Conservation (phyloP, 2,797 vertebrate species). For the Nyctibius grandis region DNA sequence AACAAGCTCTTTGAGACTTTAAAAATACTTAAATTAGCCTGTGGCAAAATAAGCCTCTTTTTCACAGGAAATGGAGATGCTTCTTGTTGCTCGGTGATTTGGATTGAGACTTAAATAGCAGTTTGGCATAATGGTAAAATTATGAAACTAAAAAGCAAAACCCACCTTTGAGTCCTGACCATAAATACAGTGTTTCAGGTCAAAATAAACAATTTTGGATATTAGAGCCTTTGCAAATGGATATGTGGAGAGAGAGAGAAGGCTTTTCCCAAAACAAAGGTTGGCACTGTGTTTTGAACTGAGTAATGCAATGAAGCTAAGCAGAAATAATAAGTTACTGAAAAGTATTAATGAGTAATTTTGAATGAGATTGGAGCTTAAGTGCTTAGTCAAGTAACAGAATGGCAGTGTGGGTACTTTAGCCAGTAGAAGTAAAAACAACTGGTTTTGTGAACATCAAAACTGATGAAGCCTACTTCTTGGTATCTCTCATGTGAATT, state of each 20-base stretch:
- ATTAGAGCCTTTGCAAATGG: background rate
- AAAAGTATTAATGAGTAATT: background rate
- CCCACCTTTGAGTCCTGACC: background rate
- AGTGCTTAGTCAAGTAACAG: background rate
- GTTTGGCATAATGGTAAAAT: background rate
- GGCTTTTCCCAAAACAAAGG: background rate
- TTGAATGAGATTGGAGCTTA: background rate
- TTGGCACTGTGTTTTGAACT: background rate
- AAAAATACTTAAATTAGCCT: background rate
- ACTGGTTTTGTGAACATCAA: background rate
- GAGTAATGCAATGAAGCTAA: background rate
- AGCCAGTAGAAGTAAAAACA: background rate
- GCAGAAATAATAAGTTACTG: background rate
- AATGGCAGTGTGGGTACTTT: background rate
- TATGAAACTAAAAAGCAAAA: background rate
- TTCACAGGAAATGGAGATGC: background rate
- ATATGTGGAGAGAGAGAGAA: background rate
- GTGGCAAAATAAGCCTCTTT: background rate
- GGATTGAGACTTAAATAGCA: background rate
- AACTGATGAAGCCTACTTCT: background rate
- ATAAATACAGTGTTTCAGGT: background rate
- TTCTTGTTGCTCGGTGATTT: accelerated
- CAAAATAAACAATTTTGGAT: background rate
- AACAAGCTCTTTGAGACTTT: background rate
- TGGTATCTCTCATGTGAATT: background rate